A percentile compares a stretch with the other conserved stretches of the same genome.
Conservation (phyloP, 2,797 vertebrate species). For the Protonibea diacanthus region DNA sequence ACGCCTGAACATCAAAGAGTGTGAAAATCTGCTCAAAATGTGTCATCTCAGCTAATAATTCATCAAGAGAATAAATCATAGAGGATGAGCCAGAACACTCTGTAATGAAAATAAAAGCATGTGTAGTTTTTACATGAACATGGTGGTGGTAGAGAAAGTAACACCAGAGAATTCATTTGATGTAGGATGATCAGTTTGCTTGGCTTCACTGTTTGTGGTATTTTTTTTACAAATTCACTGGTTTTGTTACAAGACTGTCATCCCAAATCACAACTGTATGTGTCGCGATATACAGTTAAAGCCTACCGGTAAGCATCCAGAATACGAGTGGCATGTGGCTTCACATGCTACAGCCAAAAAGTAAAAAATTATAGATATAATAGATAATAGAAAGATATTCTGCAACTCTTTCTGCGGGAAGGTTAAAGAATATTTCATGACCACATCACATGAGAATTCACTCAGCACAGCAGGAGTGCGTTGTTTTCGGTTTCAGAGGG, state of each 20-base stretch:
- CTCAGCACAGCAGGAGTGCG: neutral
- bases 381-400: neutral
- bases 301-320: conserved; percentile 42
- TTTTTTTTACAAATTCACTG: conserved; percentile 19
- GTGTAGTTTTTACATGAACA: conserved; percentile 4
- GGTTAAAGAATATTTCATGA: conserved; percentile 11
- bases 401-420: neutral
- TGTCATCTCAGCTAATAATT: conserved; percentile 24
- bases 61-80: neutral
- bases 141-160: conserved; percentile 2
- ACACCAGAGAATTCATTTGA: conserved; percentile 26
- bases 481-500: conserved; percentile 9
- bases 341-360: conserved; percentile 31
- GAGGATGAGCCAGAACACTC: conserved; percentile 15
- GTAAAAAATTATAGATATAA: neutral
- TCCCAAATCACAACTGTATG: conserved; percentile 20
- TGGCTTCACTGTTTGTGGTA: conserved; percentile 19
- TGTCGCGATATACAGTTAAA: conserved; percentile 19
- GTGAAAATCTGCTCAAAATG: conserved; percentile 33
- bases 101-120: conserved; percentile 23
- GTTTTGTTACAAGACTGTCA: conserved; percentile 44
- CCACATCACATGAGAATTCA: conserved; percentile 10
- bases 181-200: conserved; percentile 32
- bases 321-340: conserved; percentile 23
- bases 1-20: conserved; percentile 6